A percentile compares a stretch with the other conserved stretches of the same genome.
Conservation (phyloP, 64 coral and sea anemone species). For the Pocillopora damicornis region DNA sequence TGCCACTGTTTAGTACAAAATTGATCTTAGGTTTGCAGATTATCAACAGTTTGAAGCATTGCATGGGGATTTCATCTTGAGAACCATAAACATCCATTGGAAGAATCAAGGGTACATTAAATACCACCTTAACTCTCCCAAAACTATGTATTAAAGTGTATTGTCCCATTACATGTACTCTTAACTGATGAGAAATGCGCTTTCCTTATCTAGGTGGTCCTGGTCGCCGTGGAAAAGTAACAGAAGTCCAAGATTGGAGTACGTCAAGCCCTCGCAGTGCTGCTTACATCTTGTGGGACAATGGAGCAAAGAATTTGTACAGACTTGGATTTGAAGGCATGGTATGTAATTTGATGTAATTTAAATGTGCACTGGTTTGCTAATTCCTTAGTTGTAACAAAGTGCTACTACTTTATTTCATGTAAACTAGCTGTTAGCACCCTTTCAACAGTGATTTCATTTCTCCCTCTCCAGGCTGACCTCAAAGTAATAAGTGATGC, state of each 20-base stretch:
- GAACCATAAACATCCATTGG: too few species aligned
- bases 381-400: background rate
- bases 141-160: too few species aligned
- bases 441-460: background rate
- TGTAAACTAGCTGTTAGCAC: background rate
- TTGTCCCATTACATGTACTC: too few species aligned
- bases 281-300: constrained; percentile 95
- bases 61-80: too few species aligned
- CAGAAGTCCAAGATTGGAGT: constrained; percentile 98
- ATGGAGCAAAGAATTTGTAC: constrained; percentile 95
- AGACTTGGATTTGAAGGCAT: constrained; percentile 98
- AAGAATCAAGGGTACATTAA: too few species aligned
- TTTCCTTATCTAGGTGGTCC: constrained; percentile 60
- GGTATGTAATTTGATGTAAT: constrained; percentile 25
- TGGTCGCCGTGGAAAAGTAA: constrained; percentile 92
- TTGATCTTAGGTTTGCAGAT: too few species aligned
- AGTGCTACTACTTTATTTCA: background rate
- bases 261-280: constrained; percentile 92
- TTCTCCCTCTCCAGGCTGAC: constrained; percentile 61
- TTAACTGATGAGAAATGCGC: background rate
- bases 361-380: background rate
- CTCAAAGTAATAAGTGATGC: constrained; percentile 96
- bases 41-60: too few species aligned
- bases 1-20: too few species aligned
- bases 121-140: too few species aligned